Evolutionary conservation across 2,888 invertebrate genomes (phyloP), one percentile per base, ranked within the genome.

Genomic region (Chaitophorus viminalis): DNA sequence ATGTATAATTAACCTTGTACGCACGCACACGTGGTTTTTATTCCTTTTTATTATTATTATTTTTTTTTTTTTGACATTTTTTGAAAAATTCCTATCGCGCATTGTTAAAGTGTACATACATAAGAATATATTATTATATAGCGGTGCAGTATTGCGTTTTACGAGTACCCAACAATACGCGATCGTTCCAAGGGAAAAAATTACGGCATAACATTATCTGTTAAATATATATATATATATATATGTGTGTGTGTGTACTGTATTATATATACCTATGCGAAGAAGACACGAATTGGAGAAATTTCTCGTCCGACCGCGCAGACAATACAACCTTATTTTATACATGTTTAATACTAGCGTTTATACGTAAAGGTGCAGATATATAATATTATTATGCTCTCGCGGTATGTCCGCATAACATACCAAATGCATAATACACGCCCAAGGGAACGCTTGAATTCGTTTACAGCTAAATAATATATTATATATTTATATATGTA

Each of bases 1-100:
- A 14, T 14, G 29, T 68, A 25, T 60, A 39, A 54, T 83, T 75
- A 83, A 75, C 83, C 75, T 75, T 75, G 74, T 21, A 3, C 29
- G 46, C 60, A 25, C 29, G 46, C 60, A 25, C 60, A 9, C 39
- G 8, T 9, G 60, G 21, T 60, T 60, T 25, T 60, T 29, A 3
- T 78, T 60, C 60, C 39, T 78, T 78, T 54, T 54, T 25, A 9
- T 52, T 52, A 2, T 17, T n/a, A n/a, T n/a, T n/a, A n/a, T n/a
- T n/a, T n/a, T n/a, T n/a, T n/a, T n/a, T n/a, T n/a, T 21, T 60
- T 36, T 17, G 31, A 79, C 33, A 17, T 6, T 60, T 78, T 60
- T 60, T 21, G 54, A 79, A 79, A 79, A 36, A 65, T 65, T 3
- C n/a, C n/a, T 36, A 25, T 18, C 33, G n/a, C 33, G n/a, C 52